Conservation (phyloP, 2,797 vertebrate genomes). For the Columba guinea region DNA sequence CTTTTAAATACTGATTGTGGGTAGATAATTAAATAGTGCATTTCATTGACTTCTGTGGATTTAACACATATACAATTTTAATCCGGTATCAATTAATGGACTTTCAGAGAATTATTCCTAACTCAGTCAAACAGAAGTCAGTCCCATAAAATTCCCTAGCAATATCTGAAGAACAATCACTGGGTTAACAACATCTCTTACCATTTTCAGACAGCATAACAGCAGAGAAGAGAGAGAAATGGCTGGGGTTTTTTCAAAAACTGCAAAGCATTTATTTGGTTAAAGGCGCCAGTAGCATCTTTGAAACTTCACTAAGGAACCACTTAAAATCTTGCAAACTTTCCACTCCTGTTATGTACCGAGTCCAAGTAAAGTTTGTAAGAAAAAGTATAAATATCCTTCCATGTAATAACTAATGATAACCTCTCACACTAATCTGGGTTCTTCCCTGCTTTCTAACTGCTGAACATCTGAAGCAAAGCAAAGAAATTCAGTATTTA, state of each 20-base stretch:
- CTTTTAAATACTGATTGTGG: neutral
- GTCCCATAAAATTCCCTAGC: neutral
- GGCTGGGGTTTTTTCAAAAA: neutral
- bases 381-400: slow-evolving; percentile 21
- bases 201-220: neutral
- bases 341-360: neutral
- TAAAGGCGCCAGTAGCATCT: neutral
- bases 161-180: neutral
- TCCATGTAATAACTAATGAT: slow-evolving; percentile 38
- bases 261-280: neutral
- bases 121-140: neutral
- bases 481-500: slow-evolving; percentile 43
- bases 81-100: neutral
- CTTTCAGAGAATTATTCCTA: neutral
- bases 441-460: slow-evolving; percentile 13
- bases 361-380: slow-evolving; percentile 10
- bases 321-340: neutral
- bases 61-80: neutral
- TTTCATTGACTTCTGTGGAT: neutral
- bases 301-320: slow-evolving; percentile 17
- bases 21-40: neutral
- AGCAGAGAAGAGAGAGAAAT: neutral
- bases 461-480: slow-evolving; percentile 26
- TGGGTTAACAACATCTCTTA: neutral
- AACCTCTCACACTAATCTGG: slow-evolving; percentile 26